Evolutionary conservation across 1,140 invertebrate genomes (phyloP).

Genomic region (Zaprionus lachaisei): DNA sequence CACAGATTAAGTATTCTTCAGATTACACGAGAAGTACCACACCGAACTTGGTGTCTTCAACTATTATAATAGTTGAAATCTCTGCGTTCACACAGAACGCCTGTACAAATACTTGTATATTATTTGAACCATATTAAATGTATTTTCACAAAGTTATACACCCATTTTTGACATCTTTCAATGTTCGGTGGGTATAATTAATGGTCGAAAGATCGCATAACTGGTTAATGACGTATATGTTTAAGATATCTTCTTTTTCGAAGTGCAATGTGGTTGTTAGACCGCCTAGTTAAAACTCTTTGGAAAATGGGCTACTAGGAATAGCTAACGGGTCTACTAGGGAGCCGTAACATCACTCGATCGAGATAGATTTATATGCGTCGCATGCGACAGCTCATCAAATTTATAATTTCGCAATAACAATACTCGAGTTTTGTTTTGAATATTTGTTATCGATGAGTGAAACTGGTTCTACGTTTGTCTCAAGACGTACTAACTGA

Average conservation of each 20-base stretch:
- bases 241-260: neutral
- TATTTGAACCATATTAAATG: too few relatives aligned
- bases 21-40: neutral
- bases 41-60: neutral
- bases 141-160: too few relatives aligned
- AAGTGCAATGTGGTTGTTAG: neutral
- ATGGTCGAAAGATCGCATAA: too few relatives aligned
- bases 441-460: conserved; percentile 29
- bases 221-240: neutral
- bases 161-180: too few relatives aligned
- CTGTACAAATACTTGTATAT: too few relatives aligned
- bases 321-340: conserved; percentile 13
- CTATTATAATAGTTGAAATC: neutral
- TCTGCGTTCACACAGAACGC: neutral
- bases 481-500: neutral
- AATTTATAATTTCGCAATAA: conserved; percentile 61
- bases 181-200: too few relatives aligned
- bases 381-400: conserved; percentile 37
- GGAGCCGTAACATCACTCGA: conserved; percentile 18
- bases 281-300: neutral
- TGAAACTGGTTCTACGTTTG: conserved; percentile 21
- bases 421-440: conserved; percentile 58
- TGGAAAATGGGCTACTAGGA: neutral
- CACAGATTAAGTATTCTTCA: too few relatives aligned
- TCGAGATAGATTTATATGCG: conserved; percentile 61